These are phyloP conservation scores for Toxostoma redivivum DNA, from an alignment of 2,113 vertebrate genomes.

Conservation along the genomic window DNA sequence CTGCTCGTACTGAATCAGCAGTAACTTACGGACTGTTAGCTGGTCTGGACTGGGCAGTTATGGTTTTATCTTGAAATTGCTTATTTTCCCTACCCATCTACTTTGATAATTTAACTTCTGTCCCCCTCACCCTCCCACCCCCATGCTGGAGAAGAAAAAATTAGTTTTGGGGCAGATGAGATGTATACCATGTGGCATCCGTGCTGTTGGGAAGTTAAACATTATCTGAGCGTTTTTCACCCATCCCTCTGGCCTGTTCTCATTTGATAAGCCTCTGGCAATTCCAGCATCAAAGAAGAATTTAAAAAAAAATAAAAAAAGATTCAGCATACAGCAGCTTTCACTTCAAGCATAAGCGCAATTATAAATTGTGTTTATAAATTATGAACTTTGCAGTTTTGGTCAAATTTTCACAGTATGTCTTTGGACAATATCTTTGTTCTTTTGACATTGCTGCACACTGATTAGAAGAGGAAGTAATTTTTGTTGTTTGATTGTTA, in stretches of 20 bases:
- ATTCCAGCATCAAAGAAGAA: not conserved
- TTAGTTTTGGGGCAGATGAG: not conserved
- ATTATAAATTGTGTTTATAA: not conserved
- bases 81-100: not conserved
- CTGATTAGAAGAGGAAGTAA: not conserved
- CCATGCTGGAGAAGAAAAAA: not conserved
- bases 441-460: not conserved
- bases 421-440: not conserved
- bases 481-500: not conserved
- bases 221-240: not conserved
- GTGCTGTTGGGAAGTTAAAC: not conserved
- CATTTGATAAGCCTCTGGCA: not conserved
- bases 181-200: not conserved
- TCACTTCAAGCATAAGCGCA: not conserved
- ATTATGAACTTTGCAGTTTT: not conserved
- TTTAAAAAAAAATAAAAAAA: not conserved
- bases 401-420: not conserved
- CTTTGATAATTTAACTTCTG: not conserved
- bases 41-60: not conserved
- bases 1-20: not conserved
- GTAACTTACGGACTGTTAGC: not conserved
- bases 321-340: not conserved
- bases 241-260: not conserved
- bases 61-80: not conserved
- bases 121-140: rapidly evolving